Percentiles rank a stretch among this genome's conserved stretches.
These are phyloP conservation scores for Recurvirostra avosetta DNA, from an alignment of 2,113 vertebrate genomes.

Conservation along the genomic window DNA sequence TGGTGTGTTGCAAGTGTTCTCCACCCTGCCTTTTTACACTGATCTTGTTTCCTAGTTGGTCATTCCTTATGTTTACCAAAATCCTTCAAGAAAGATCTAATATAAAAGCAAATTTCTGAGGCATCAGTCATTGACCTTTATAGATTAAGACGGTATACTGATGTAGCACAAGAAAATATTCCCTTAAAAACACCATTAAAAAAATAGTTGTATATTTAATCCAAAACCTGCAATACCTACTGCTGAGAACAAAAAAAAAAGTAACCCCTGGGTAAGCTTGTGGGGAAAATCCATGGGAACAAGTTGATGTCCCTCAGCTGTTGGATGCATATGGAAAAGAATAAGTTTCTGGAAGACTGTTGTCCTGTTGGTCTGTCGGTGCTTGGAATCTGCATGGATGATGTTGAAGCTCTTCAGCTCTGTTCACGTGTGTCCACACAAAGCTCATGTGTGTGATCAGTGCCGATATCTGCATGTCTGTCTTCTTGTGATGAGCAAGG, in stretches of 20 bases:
- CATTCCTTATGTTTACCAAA: not conserved
- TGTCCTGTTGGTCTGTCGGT: not conserved
- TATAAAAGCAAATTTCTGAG: not conserved
- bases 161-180: not conserved
- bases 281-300: not conserved
- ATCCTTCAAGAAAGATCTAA: not conserved
- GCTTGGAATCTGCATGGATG: not conserved
- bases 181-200: not conserved
- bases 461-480: not conserved
- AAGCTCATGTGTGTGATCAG: not conserved
- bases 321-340: not conserved
- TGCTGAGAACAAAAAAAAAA: not conserved
- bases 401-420: not conserved
- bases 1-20: conserved; percentile 23
- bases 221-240: not conserved
- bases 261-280: not conserved
- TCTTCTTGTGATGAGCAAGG: not conserved
- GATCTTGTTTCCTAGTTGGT: not conserved
- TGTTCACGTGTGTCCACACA: not conserved
- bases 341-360: not conserved
- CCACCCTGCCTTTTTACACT: not conserved
- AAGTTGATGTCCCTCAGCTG: not conserved
- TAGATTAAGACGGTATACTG: not conserved
- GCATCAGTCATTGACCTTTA: not conserved
- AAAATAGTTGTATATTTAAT: not conserved